phyloP scores from a whole-genome alignment of 2,797 vertebrate genomes.

The Tokudaia muenninki region DNA sequence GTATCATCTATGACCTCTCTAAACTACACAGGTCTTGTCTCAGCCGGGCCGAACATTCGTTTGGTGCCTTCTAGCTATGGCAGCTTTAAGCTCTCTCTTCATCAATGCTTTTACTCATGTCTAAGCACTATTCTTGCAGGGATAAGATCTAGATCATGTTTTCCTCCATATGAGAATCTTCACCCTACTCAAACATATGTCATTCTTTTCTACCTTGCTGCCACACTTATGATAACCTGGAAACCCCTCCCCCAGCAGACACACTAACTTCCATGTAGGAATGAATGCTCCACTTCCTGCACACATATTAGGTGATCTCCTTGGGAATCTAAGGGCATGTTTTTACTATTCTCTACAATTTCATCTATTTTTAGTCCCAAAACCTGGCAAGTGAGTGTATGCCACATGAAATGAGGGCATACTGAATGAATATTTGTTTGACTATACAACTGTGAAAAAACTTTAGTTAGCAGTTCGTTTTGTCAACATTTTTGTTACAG shows the following conservation, averaged over 20 bases:
- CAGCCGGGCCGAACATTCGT: background rate
- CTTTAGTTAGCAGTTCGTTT: background rate
- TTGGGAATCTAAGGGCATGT: background rate
- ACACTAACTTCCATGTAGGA: background rate
- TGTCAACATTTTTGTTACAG: constrained; percentile 34
- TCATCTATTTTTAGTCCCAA: background rate
- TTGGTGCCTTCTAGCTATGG: background rate
- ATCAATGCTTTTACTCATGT: background rate
- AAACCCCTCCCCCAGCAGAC: background rate
- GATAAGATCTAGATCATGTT: background rate
- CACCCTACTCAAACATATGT: background rate
- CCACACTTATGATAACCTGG: background rate
- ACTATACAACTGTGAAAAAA: background rate
- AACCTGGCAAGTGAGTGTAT: background rate
- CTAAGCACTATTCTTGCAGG: background rate
- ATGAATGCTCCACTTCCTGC: background rate
- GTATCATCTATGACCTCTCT: background rate
- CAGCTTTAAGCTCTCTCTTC: background rate
- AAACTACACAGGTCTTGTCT: background rate
- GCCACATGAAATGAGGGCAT: background rate
- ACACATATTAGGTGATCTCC: background rate
- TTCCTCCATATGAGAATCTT: background rate
- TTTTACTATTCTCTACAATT: background rate
- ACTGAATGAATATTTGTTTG: background rate
- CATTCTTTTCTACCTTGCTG: background rate